phyloP scores from a whole-genome alignment of 2,888 invertebrate species.

The Crocallis elinguaria region DNA sequence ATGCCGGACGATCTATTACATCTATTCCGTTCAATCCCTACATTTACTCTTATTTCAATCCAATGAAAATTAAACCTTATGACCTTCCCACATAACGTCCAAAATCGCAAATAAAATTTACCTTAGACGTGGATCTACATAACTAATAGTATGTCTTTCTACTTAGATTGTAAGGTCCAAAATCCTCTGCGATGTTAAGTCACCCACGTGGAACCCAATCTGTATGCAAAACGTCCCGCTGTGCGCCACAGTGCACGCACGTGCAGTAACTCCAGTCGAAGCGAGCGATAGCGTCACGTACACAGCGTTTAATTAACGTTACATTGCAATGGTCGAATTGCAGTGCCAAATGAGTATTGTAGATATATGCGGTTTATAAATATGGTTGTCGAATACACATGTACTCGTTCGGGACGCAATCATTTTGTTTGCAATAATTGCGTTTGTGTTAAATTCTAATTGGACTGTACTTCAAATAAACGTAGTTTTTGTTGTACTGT shows the following conservation, averaged over 20 bases:
- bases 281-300: conserved; percentile 16
- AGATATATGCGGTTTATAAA: not conserved
- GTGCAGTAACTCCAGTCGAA: conserved; percentile 12
- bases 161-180: not conserved
- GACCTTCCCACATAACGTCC: not conserved
- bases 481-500: not conserved
- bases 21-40: not conserved
- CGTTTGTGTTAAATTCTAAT: not conserved
- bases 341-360: conserved; percentile 11
- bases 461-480: not conserved
- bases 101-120: not conserved
- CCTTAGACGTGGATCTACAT: not conserved
- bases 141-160: not conserved
- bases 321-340: conserved; percentile 11
- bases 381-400: not conserved
- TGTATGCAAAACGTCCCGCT: conserved; percentile 57
- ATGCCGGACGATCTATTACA: conserved; percentile 3
- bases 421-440: not conserved
- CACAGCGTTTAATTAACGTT: conserved; percentile 16
- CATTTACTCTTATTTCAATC: not conserved
- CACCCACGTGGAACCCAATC: conserved; percentile 38
- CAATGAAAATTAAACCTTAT: not conserved
- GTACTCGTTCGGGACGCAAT: not conserved
- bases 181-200: conserved; percentile 32
- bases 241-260: conserved; percentile 32